Evolutionary conservation across 2,797 vertebrate genomes (phyloP), one percentile per base, ranked within the genome.

Genomic region (Acrossocheilus fasciatus): DNA sequence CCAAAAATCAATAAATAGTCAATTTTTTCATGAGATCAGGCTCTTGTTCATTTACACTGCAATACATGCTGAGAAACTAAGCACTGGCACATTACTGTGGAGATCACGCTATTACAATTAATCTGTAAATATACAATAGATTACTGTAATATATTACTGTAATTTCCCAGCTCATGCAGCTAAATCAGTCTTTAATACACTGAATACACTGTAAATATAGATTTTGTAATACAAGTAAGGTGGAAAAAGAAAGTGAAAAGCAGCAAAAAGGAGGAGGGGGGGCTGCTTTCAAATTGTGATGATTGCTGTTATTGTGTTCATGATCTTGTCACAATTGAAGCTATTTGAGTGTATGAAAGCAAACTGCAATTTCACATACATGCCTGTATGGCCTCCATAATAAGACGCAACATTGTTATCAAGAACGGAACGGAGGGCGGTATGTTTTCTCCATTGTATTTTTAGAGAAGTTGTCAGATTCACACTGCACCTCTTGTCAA

Each of bases 401-500:
- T 26, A 20, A 77, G 62, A 78, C 5, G 3, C 6, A 39, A 68
- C 43, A 45, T 52, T 57, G 64, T 79, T 72, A 47, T 45, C 18
- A 7, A 52, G 41, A 72, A 36, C 5, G 12, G 41, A 79, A 17
- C 8, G 18, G 50, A 26, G 18, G 83, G 75, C 8, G 50, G 9
- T 23, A 30, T 69, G 45, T 77, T 75, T 84, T 84, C 45, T 41
- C 9, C 5, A 14, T 64, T 30, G 59, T 77, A 68, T 66, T 64
- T 84, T 47, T 36, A 14, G 6, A 47, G 74, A 43, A 69, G 64
- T n/a, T 85, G 64, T 52, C 83, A 50, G 72, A 77, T 52, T 54
- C 52, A 34, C 50, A 78, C 30, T 54, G 26, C 26, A 45, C 26
- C 23, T 79, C 36, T 36, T 45, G 62, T 70, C 73, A 72, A 81